Evolutionary conservation across 2,113 vertebrate species (phyloP), one percentile per base, ranked within the genome.

Genomic region (Anguilla japonica): DNA sequence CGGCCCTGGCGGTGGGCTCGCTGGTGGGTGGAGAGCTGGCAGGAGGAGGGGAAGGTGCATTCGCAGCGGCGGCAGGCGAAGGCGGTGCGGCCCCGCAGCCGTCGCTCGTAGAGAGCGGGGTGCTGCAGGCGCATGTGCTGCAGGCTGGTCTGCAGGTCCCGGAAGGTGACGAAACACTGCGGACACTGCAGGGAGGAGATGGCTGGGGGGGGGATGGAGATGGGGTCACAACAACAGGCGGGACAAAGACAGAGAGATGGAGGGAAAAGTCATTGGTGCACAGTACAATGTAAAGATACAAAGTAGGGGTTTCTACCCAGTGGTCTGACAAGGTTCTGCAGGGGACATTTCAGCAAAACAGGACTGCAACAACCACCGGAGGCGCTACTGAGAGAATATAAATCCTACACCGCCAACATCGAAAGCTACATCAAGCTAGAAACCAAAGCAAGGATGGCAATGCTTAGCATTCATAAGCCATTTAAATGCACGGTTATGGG

Each of bases 21-120:
- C 71, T 85, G 84, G 84, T 85, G 84, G 39, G 67, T 22, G 11
- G 34, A 39, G 43, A 85, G 84, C 84, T 46, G 84, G 67, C 56
- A 29, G 43, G 84, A 85, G 67, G 84, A 85, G 67, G 67, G 84
- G 43, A 85, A 85, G 84, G 84, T 85, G 40, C 26, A 20, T 26
- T 85, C 84, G 71, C 84, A 84, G 83, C 34, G 57, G 63, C 63
- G 83, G 83, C 83, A 85, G 67, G 84, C 67, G 84, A 60, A 60
- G 43, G 79, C 67, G 67, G 84, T 85, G 40, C n/a, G 20, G 41
- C 63, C 84, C 6, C 53, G 26, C 84, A 79, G 34, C 63, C n/a
- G 84, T 4, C 41, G 16, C 43, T 79, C 63, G n/a, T 85, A 85
- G 67, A 78, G 63, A 13, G 20, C 67, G 0, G 84, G 67, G 67